A percentile compares a stretch with the other conserved stretches of the same genome.
phyloP scores from a whole-genome alignment of 64 coral and sea anemone species.

The Actinia equina region DNA sequence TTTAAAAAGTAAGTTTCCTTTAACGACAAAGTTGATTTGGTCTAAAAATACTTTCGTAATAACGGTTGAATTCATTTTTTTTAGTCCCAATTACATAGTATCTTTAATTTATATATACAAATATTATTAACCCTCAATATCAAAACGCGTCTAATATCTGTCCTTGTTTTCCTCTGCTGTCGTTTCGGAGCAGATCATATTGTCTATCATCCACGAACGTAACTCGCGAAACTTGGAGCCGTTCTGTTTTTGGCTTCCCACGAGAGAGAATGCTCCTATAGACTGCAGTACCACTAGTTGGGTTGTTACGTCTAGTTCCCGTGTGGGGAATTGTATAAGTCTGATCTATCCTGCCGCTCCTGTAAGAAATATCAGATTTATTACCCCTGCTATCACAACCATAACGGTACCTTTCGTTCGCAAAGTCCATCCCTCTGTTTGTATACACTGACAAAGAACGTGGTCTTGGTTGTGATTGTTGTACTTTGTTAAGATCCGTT shows the following conservation, averaged over 20 bases:
- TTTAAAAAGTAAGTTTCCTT: too few relatives aligned
- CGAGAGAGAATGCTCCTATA: background rate
- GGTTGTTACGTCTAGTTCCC: background rate
- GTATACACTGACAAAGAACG: background rate
- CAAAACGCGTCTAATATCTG: background rate
- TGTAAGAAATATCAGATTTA: background rate
- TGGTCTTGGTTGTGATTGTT: background rate
- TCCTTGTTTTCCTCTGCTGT: background rate
- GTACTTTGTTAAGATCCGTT: background rate
- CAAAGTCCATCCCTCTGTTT: background rate
- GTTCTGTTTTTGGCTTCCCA: background rate
- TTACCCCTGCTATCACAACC: background rate
- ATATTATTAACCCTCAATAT: background rate
- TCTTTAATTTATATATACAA: too few relatives aligned
- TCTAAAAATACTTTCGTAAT: too few relatives aligned
- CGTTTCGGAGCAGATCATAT: background rate
- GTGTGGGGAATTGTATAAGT: background rate
- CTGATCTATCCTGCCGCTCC: background rate
- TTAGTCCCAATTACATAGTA: too few relatives aligned
- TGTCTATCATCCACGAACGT: background rate
- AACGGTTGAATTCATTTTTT: too few relatives aligned
- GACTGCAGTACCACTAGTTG: background rate
- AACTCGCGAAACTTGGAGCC: background rate
- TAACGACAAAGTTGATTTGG: too few relatives aligned
- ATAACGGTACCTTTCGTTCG: background rate